Conservation (phyloP, 2,113 vertebrate genomes). For the Neotoma lepida region DNA sequence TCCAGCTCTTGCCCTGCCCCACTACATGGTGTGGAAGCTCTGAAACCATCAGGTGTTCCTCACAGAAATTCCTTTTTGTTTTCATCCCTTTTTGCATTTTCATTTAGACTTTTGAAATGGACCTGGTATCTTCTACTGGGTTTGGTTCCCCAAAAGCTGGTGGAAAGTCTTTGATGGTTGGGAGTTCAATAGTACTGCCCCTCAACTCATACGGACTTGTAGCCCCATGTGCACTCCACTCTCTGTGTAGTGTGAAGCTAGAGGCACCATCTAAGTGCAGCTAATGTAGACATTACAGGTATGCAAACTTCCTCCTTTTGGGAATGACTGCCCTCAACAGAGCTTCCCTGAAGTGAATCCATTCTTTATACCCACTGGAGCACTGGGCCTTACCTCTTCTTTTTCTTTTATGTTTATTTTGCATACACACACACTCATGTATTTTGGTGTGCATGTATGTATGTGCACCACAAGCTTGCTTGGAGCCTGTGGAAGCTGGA, state of each 20-base stretch:
- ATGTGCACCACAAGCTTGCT: neutral
- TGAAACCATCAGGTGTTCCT: neutral
- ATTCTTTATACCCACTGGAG: neutral
- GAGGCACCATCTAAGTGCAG: neutral
- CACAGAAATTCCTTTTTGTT: neutral
- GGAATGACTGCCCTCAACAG: neutral
- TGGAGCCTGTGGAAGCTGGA: neutral
- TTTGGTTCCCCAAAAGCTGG: neutral
- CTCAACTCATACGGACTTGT: neutral
- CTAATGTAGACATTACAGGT: neutral
- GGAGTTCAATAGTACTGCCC: neutral
- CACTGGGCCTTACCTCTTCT: neutral
- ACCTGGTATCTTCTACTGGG: neutral
- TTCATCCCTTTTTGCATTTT: neutral
- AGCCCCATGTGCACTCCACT: neutral
- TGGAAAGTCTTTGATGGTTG: neutral
- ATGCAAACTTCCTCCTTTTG: neutral
- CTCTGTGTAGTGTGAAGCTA: neutral
- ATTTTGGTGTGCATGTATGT: neutral
- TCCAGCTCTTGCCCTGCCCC: neutral
- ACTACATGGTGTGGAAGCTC: neutral
- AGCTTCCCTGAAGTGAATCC: neutral
- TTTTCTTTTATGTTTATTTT: neutral
- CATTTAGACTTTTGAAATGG: neutral
- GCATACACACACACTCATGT: neutral